Percentiles rank a stretch among this genome's conserved stretches.
Conservation (phyloP, 2,888 invertebrate species). For the Gastrophysa polygoni region DNA sequence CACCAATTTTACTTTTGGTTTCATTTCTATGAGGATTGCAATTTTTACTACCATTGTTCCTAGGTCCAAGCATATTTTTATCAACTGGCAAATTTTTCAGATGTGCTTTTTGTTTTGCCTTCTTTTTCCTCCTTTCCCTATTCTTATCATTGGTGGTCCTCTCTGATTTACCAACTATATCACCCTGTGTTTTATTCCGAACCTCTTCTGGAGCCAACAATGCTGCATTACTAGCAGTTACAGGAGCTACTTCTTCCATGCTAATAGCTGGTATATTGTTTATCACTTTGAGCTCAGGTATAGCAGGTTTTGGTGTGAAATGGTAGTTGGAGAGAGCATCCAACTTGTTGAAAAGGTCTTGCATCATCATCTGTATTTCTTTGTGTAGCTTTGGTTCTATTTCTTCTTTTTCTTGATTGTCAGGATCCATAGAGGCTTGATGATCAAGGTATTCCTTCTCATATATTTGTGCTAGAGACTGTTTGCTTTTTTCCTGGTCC, state of each 20-base stretch:
- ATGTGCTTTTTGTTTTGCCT: conserved; percentile 71
- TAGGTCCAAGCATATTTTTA: conserved; percentile 49
- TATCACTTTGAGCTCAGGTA: conserved; percentile 88
- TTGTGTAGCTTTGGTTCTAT: conserved; percentile 79
- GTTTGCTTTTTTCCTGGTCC: conserved; percentile 93
- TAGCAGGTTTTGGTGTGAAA: conserved; percentile 86
- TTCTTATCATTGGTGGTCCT: conserved; percentile 86
- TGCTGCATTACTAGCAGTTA: conserved; percentile 82
- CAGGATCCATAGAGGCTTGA: conserved; percentile 63
- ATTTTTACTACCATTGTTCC: conserved; percentile 5
- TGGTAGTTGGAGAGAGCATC: conserved; percentile 94
- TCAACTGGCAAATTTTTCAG: conserved; percentile 55
- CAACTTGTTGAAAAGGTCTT: conserved; percentile 78
- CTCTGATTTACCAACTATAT: conserved; percentile 68
- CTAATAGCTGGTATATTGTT: conserved; percentile 88
- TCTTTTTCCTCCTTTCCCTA: conserved; percentile 85
- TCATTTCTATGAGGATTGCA: conserved; percentile 67
- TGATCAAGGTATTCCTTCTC: conserved; percentile 84
- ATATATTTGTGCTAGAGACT: conserved; percentile 91
- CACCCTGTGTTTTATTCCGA: conserved; percentile 63
- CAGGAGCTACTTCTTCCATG: conserved; percentile 96
- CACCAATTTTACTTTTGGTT: conserved; percentile 68
- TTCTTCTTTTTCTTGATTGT: conserved; percentile 63
- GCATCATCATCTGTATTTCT: conserved; percentile 78
- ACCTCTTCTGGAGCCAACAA: conserved; percentile 94